Conservation (phyloP, 2,797 vertebrate genomes). For the Eutrigla gurnardus region DNA sequence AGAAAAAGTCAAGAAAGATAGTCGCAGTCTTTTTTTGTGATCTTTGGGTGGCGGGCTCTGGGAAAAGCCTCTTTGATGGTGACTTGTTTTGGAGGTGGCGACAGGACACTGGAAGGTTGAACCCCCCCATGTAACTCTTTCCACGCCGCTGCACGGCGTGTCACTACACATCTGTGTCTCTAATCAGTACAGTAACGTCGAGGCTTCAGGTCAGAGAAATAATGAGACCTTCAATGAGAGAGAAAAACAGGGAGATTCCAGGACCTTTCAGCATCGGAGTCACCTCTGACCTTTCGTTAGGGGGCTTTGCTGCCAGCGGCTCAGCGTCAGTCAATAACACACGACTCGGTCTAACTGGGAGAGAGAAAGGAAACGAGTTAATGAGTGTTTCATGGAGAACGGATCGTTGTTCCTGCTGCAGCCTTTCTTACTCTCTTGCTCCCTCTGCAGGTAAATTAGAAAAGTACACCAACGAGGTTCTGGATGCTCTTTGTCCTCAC, state of each 20-base stretch:
- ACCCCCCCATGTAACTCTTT: constrained; percentile 27
- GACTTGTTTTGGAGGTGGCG: constrained; percentile 15
- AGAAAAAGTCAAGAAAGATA: constrained; percentile 23
- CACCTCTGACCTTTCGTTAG: constrained; percentile 35
- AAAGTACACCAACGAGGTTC: constrained; percentile 54
- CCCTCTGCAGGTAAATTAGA: constrained; percentile 76
- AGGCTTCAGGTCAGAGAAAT: constrained; percentile 54
- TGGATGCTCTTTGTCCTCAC: not conserved
- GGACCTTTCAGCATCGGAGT: constrained; percentile 42
- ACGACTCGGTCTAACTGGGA: constrained; percentile 13
- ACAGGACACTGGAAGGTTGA: constrained; percentile 21
- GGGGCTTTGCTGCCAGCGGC: constrained; percentile 3
- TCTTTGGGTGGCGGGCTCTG: not conserved
- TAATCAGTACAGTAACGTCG: constrained; percentile 37
- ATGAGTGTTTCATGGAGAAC: constrained; percentile 32
- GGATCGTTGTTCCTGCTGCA: constrained; percentile 21
- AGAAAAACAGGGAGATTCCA: constrained; percentile 23
- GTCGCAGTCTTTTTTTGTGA: constrained; percentile 27
- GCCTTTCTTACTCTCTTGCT: constrained; percentile 70
- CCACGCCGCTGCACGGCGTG: constrained; percentile 20
- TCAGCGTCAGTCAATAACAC: constrained; percentile 42
- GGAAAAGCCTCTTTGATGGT: not conserved
- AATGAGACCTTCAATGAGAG: constrained; percentile 29
- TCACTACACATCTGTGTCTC: constrained; percentile 37
- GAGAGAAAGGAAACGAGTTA: not conserved